Base-by-base conservation (phyloP, 2,113 vertebrate genomes). In the Syngnathus floridae region DNA sequence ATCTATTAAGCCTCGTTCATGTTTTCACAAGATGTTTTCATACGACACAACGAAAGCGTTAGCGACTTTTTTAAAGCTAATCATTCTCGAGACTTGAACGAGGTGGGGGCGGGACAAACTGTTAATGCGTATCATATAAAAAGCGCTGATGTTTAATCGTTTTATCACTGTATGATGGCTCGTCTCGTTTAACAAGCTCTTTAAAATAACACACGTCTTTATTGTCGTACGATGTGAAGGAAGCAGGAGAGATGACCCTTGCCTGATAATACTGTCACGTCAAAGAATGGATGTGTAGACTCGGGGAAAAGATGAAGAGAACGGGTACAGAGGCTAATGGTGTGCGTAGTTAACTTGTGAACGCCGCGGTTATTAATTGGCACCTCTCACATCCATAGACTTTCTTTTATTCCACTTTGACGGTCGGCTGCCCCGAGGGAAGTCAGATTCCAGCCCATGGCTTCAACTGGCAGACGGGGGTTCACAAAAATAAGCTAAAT, bases 241-340 rank as follows among this genome's bases (percentile, higher is more conserved):
- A 79, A 81, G 80, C 62, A 58, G 55, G 64, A 37, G 70, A 67
- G 85, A 88, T 86, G 88, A 89, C 84, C 86, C 76, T 46, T 31
- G 54, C 31, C 67, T 72, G 88, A 88, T 86, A 82, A 74, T 48
- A 67, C 71, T 70, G 76, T 79, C 78, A 66, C 75, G 70, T 80
- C 83, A 88, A 84, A 87, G 82, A 85, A 84, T 78, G 79, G 81
- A 83, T 84, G 83, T 80, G 79, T 72, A 81, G 77, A 84, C 76
- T 35, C 82, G 78, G 69, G 69, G 73, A 67, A 69, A 72, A 82
- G 83, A 87, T 87, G 86, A 86, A 70, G 64, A 70, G 70, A 80
- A 78, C 12, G 69, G 81, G 77, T 77, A 88, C 80, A 76, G 69
- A 80, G 86, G 85, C 84, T 85, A 89, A 87, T 86, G 82, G 86